phyloP scores from a whole-genome alignment of 2,888 invertebrate genomes.

The Pristionchus entomophagus region DNA sequence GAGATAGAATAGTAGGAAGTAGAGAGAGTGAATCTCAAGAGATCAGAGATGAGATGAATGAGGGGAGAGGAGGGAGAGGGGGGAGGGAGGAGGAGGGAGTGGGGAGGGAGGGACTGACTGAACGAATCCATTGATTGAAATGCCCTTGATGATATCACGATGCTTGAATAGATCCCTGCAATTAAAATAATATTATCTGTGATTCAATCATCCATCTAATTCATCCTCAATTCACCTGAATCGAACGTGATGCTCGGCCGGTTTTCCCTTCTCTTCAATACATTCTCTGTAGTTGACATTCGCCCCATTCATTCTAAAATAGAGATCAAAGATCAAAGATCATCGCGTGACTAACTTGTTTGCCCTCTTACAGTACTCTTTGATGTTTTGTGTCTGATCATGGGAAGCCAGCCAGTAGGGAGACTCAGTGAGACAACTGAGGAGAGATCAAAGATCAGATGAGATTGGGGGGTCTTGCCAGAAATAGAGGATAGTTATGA shows the following conservation, averaged over 20 bases:
- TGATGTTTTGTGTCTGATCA: neutral
- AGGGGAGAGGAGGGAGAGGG: too few species aligned
- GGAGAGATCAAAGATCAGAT: neutral
- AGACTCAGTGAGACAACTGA: constrained; percentile 28
- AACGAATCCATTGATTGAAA: constrained; percentile 27
- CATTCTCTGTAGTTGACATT: constrained; percentile 20
- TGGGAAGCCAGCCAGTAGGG: constrained; percentile 36
- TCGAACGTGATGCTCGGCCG: constrained; percentile 23
- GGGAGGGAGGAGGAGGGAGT: too few species aligned
- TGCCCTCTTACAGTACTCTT: neutral
- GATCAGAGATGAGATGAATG: neutral
- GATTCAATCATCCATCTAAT: neutral
- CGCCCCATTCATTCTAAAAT: constrained; percentile 19
- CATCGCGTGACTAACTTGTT: neutral
- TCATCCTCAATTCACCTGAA: neutral
- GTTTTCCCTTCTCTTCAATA: constrained; percentile 25
- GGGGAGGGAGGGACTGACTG: too few species aligned
- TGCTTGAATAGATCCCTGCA: neutral
- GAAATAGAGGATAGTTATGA: neutral
- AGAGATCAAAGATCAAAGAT: constrained; percentile 28
- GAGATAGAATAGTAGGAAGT: constrained; percentile 25
- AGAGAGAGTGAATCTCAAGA: constrained; percentile 38
- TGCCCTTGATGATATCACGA: constrained; percentile 6
- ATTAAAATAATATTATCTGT: neutral
- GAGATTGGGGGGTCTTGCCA: neutral